Evolutionary conservation across 2,113 vertebrate species (phyloP).

Genomic region (Sorex fumeus): DNA sequence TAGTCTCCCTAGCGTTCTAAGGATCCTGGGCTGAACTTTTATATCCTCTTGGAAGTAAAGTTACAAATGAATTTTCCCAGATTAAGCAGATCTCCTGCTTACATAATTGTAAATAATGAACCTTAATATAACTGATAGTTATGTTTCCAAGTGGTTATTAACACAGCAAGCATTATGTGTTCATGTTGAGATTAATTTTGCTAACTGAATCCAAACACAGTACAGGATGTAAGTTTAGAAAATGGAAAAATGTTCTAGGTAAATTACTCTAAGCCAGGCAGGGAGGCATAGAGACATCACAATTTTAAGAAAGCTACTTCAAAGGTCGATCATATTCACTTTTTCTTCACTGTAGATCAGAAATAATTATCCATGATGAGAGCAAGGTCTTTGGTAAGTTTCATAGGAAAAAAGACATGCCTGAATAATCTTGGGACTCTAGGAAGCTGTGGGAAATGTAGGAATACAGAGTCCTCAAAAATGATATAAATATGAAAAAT

Average conservation of each 20-base stretch:
- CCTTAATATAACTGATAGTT: not conserved
- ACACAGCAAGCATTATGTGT: not conserved
- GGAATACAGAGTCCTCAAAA: not conserved
- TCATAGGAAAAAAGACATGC: not conserved
- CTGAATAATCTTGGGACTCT: slow-evolving; percentile 21
- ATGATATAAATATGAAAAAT: not conserved
- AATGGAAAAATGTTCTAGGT: slow-evolving; percentile 20
- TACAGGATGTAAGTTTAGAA: not conserved
- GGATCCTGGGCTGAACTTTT: not conserved
- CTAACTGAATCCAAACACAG: slow-evolving; percentile 39
- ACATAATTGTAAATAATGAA: not conserved
- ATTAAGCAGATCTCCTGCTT: not conserved
- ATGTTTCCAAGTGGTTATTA: slow-evolving; percentile 22
- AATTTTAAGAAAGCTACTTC: slow-evolving; percentile 22
- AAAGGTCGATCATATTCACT: not conserved
- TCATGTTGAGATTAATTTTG: slow-evolving; percentile 8
- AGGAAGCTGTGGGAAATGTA: not conserved
- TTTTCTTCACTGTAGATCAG: slow-evolving; percentile 41
- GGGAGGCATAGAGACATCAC: not conserved
- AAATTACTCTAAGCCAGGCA: slow-evolving; percentile 12
- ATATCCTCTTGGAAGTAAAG: not conserved
- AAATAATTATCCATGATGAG: not conserved
- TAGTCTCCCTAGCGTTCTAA: slow-evolving; percentile 4
- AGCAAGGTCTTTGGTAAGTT: slow-evolving; percentile 5
- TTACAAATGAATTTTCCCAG: slow-evolving; percentile 31